Conservation (phyloP, 2,888 invertebrate genomes). For the Tetramorium bicarinatum region DNA sequence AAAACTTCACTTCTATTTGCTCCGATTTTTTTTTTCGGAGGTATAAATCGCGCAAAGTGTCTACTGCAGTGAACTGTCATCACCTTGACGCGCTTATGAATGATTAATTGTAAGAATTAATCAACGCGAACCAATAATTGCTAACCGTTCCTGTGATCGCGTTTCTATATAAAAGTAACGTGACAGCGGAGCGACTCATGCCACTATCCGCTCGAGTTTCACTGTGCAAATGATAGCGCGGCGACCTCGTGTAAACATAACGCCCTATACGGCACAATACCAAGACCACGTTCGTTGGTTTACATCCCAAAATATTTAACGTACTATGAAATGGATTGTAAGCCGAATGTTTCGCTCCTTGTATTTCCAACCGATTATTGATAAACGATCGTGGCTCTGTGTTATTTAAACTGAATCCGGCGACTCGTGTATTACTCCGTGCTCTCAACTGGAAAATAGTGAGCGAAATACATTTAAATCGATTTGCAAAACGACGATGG, state of each 20-base stretch:
- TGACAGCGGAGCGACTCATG: neutral
- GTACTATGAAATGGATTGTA: conserved; percentile 7
- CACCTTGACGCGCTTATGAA: neutral
- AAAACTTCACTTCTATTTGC: neutral
- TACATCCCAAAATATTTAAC: conserved; percentile 13
- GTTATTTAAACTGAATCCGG: neutral
- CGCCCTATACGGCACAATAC: neutral
- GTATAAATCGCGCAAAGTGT: neutral
- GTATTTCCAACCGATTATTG: conserved; percentile 1
- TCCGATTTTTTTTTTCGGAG: neutral
- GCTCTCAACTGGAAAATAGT: neutral
- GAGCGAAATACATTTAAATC: neutral
- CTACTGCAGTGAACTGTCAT: neutral
- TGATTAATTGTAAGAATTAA: neutral
- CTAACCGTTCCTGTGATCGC: neutral
- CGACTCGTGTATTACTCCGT: neutral
- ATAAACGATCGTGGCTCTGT: neutral
- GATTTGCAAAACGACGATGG: neutral
- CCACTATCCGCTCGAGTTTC: neutral
- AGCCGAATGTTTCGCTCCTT: neutral
- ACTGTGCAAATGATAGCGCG: conserved; percentile 5
- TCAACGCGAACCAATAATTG: neutral
- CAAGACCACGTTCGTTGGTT: neutral
- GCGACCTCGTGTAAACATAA: neutral
- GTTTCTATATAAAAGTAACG: neutral